These are phyloP conservation scores for Tetanocera ferruginea DNA, from an alignment of 2,888 invertebrate genomes.

Conservation along the genomic window DNA sequence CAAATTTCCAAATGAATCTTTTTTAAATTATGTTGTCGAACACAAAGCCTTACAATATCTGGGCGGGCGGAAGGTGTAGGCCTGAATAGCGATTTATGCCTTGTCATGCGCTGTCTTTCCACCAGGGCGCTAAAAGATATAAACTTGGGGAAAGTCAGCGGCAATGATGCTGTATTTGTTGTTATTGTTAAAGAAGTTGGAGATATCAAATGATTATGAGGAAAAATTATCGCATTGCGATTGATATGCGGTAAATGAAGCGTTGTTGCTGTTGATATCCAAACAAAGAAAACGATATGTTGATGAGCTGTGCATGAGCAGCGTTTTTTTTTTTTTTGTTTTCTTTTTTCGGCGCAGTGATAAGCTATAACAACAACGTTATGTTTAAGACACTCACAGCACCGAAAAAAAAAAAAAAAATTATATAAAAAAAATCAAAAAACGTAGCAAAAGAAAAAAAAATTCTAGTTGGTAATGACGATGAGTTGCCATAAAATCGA, in stretches of 20 bases:
- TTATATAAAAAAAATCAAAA: no score
- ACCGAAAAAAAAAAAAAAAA: not conserved
- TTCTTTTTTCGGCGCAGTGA: not conserved
- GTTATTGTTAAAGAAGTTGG: not conserved
- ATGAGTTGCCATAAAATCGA: conserved; percentile 29
- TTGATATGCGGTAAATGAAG: conserved; percentile 47
- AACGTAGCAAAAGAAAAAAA: not conserved
- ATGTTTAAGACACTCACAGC: not conserved
- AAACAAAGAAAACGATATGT: conserved; percentile 32
- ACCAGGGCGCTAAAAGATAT: not conserved
- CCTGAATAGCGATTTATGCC: not conserved
- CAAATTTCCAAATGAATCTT: no score
- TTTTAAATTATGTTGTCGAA: no score
- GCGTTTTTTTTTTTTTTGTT: not conserved
- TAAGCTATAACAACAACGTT: conserved; percentile 4
- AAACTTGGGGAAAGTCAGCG: not conserved
- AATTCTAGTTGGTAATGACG: conserved; percentile 23
- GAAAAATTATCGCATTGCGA: conserved; percentile 25
- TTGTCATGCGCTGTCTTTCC: not conserved
- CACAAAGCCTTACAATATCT: not conserved
- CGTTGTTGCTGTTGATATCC: conserved; percentile 40
- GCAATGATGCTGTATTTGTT: not conserved
- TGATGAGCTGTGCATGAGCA: conserved; percentile 10
- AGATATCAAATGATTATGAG: conserved; percentile 10
- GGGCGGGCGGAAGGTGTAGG: not conserved